Evolutionary conservation across 2,797 vertebrate genomes (phyloP), one percentile per base, ranked within the genome.

Genomic region (Lindbergichthys nudifrons): DNA sequence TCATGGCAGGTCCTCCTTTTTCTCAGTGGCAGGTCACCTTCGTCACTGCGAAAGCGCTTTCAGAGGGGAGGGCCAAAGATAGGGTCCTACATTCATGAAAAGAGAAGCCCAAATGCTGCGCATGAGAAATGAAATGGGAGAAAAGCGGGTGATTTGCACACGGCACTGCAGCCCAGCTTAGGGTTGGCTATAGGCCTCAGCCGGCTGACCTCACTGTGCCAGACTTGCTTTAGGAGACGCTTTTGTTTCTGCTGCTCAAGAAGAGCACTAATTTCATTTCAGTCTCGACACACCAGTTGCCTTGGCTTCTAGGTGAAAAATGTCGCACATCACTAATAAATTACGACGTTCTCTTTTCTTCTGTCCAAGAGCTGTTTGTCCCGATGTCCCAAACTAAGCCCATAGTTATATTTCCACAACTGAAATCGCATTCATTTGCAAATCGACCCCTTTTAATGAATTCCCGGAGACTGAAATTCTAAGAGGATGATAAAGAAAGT

Each of bases 401-500:
- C 92, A 93, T 94, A 96, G 95, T 97, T 97, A 96, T 97, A 97
- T 97, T 97, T 98, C 95, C 96, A 95, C 96, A 95, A 97, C 95
- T 96, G 93, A 95, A 95, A 94, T 93, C 89, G 90, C 95, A 97
- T 98, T 98, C 96, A 98, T 96, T 99, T 98, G 97, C 97, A 97
- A 98, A 97, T 97, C 86, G 92, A 93, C 92, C 93, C 89, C 63
- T 81, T 36, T 80, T 93, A 95, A 96, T 97, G 96, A 96, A 96
- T 96, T 96, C 93, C 90, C 90, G 81, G 5, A 93, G 92, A 95
- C 94, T 95, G 95, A 96, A 97, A 96, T 96, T 96, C 95, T 95
- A 95, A 95, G 95, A 94, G 95, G 94, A 95, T 92, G 94, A 96
- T 96, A 95, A 96, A 96, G 95, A 95, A 96, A 95, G 93, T 93